Conservation (phyloP, 2,797 vertebrate genomes). For the Anguilla marmorata region DNA sequence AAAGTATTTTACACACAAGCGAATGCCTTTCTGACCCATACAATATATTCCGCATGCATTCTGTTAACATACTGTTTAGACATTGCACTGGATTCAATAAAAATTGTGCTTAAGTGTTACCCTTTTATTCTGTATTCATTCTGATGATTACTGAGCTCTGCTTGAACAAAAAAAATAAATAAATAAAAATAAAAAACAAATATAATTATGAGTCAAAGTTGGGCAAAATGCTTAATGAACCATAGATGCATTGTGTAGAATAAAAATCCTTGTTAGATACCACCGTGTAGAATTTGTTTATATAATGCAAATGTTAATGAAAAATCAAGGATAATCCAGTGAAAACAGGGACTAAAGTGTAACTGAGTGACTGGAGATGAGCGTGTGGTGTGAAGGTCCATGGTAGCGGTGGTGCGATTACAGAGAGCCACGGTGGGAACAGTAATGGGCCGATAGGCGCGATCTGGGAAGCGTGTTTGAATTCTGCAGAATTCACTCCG, state of each 20-base stretch:
- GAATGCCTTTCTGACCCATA: background rate
- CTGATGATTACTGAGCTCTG: background rate
- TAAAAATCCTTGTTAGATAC: background rate
- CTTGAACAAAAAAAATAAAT: background rate
- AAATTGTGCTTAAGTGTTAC: background rate
- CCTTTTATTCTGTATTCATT: background rate
- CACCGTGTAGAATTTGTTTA: background rate
- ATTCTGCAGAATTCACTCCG: no score
- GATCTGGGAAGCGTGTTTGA: no score
- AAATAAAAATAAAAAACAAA: background rate
- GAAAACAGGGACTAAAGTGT: background rate
- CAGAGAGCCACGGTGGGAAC: background rate
- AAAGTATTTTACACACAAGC: background rate
- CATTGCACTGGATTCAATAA: background rate
- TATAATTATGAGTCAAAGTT: background rate
- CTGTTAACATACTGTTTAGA: background rate
- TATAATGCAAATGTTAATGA: background rate
- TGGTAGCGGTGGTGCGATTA: background rate
- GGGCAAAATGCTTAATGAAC: background rate
- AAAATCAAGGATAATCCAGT: no score
- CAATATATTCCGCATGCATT: background rate
- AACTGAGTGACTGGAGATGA: background rate
- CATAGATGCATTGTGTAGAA: background rate
- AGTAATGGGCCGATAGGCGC: background rate
- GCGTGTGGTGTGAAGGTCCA: background rate